Base-by-base conservation (phyloP, 92 coral and sea anemone species). In the Epizoanthus stellaris region DNA sequence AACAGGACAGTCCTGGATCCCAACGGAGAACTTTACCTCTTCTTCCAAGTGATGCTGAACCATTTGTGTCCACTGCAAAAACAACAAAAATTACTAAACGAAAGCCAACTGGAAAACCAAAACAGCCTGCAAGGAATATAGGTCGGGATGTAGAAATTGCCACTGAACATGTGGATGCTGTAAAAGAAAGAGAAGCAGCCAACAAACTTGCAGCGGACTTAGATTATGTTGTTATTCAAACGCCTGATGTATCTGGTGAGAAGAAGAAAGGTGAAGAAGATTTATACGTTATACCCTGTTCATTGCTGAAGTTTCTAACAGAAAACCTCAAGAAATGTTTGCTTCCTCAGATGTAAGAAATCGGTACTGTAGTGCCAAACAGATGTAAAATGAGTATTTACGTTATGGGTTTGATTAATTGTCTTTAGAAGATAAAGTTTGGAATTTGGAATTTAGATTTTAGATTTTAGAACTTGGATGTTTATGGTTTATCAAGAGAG, bases 21-120 rank as follows among this genome's bases (percentile, higher is more conserved):
- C 91, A 89, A 77, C 90, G 93, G 36, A 88, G 98, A 45, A 62
- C 86, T 9, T 81, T 94, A 62, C 98, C 98, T 72, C 85, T 85
- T 38, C 80, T 92, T 63, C 98, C 98, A 13, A 36, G 80, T 15
- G 63, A 67, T 67, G 92, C 82, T 45, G 90, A 94, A 77, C 98
- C 98, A 4, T 94, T 62, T 72, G 86, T 90, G n/a, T 91, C 98
- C 3, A 94, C 98, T 17, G 89, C 84, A 45, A 90, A 94, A 66
- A 89, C 95, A 60, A 94, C 98, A 10, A 94, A 90, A 85, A 94
- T 92, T 70, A 64, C 77, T 53, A 85, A 90, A 42, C 91, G 88
- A 45, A 90, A 85, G 40, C 90, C 40, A 67, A 89, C 93, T 1
- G 93, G 90, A 34, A 91, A 85, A 85, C 88, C 90, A 30, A 85